These are phyloP conservation scores for Diachasma alloeum DNA, from an alignment of 1,140 invertebrate genomes.

Conservation along the genomic window DNA sequence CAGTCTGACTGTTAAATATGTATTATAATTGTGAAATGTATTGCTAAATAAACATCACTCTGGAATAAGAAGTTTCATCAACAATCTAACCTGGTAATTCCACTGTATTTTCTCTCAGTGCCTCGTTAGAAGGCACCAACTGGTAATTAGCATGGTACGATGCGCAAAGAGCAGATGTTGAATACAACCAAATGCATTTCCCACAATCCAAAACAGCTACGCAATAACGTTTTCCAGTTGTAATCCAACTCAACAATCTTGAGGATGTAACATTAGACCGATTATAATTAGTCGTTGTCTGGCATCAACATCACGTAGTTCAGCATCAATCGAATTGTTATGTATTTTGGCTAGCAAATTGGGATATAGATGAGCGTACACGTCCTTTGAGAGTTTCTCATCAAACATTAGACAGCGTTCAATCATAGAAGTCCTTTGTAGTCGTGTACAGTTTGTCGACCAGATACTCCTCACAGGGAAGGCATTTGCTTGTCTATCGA, in stretches of 20 bases:
- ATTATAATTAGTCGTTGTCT: background rate
- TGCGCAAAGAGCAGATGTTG: background rate
- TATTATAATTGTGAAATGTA: background rate
- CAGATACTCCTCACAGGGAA: background rate
- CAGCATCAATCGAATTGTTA: background rate
- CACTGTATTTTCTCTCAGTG: background rate
- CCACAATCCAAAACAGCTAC: background rate
- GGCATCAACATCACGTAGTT: background rate
- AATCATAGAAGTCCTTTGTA: constrained; percentile 1
- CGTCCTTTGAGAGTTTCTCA: background rate
- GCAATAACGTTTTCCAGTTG: background rate
- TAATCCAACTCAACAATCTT: background rate
- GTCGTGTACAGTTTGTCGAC: background rate
- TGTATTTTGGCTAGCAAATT: background rate
- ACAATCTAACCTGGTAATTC: background rate
- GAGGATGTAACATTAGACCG: background rate
- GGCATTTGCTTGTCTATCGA: background rate
- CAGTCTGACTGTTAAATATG: too few relatives aligned
- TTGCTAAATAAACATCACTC: background rate
- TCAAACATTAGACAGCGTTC: constrained; percentile 1
- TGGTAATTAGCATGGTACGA: constrained; percentile 11
- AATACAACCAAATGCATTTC: background rate
- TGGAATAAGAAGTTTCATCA: background rate
- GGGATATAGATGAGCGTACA: background rate
- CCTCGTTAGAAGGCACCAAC: background rate